Base-by-base conservation (phyloP, 2,888 invertebrate genomes). In the Dicranocentrus wangi region DNA sequence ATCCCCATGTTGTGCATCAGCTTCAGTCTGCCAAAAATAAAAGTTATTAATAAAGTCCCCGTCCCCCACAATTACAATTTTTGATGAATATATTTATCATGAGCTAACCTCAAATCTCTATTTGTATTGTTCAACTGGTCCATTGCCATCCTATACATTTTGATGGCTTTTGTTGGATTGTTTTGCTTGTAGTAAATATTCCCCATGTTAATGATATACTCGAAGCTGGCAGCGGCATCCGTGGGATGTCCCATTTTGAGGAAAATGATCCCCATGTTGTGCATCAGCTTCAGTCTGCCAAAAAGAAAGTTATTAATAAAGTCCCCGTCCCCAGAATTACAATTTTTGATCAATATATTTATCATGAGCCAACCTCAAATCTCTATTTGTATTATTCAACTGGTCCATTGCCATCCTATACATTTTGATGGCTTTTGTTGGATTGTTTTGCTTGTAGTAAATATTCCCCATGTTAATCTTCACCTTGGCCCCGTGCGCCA, bases 181-280 rank as follows among this genome's bases (percentile, higher is more conserved):
- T 96, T 96, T 92, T 97, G 95, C 90, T 95, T 95, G 87, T 95
- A 96, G 89, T 97, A 96, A 87, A 99, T 97, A 88, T 99, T 99
- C 0, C 98, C 99, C 94, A 99, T 98, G 89, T 99, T 99, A n/a
- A 99, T 97, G 80, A 99, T 98, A 89, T 97, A 98, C 88, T 99
- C 99, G 89, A 99, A 97, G 87, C 96, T 97, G 2, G 95, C 95
- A 60, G 97, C 94, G 0, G 99, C 99, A 88, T 99, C 99, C 70
- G 94, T 94, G 89, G 97, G 97, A 89, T 98, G 97, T 28, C 96
- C 96, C 94, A 98, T 95, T 88, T 95, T 94, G 25, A 99, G 95
- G 88, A 99, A 94, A 25, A 98, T 92, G 83, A 98, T 92, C 0
- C 96, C 97, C 87, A 99, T 99, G 88, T 99, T 99, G 89, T 98